Evolutionary conservation across 2,888 invertebrate species (phyloP).

Genomic region (Mermis nigrescens): DNA sequence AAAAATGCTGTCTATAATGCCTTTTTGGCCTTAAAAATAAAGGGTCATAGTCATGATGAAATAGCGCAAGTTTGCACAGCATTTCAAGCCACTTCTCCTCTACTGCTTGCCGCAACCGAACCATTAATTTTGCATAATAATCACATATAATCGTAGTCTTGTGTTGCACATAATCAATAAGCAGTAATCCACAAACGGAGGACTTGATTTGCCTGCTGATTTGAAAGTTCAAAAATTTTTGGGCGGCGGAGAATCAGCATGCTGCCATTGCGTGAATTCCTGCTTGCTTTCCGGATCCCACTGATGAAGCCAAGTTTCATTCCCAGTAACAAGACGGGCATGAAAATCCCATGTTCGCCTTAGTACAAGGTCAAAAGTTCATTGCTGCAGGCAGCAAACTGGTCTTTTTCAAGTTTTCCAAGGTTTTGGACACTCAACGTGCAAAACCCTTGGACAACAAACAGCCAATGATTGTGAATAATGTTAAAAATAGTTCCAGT

Average conservation of each 20-base stretch:
- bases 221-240: constrained; percentile 7
- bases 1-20: too few relatives aligned
- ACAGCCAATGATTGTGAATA: background rate
- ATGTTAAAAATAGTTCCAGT: background rate
- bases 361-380: background rate
- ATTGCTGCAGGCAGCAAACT: background rate
- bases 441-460: background rate
- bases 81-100: constrained; percentile 1
- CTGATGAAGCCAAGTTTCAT: background rate
- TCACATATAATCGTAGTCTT: constrained; percentile 13
- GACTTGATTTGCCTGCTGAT: constrained; percentile 13
- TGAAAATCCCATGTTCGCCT: background rate
- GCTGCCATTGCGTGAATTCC: background rate
- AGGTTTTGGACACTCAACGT: background rate
- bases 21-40: too few relatives aligned
- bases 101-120: constrained; percentile 6
- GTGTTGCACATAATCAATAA: constrained; percentile 15
- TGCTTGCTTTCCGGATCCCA: constrained; percentile 1
- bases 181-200: constrained; percentile 13
- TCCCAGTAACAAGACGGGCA: background rate
- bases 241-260: background rate
- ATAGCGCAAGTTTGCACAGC: background rate
- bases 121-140: constrained; percentile 13
- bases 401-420: background rate
- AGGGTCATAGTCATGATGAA: constrained; percentile 13